These are phyloP conservation scores for Dastarcus helophoroides DNA, from an alignment of 2,888 invertebrate species.

Conservation along the genomic window DNA sequence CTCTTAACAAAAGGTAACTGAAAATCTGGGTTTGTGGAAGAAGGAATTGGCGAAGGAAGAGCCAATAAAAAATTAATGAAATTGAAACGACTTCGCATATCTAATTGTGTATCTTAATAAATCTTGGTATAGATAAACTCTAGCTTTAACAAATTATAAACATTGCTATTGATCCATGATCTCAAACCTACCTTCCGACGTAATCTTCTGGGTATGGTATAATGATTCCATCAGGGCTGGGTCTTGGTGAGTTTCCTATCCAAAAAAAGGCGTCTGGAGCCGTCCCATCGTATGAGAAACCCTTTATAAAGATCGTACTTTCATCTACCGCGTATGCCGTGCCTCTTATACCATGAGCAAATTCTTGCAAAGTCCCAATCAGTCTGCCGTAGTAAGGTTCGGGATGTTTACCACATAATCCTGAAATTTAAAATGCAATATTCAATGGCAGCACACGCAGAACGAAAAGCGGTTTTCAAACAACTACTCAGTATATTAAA, in stretches of 20 bases:
- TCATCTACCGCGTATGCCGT: conserved; percentile 82
- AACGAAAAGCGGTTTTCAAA: too few relatives aligned
- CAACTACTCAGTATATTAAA: too few relatives aligned
- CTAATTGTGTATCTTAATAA: too few relatives aligned
- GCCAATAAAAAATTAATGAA: too few relatives aligned
- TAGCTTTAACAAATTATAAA: too few relatives aligned
- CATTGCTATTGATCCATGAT: too few relatives aligned
- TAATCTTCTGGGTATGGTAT: conserved; percentile 82
- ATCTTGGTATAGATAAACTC: too few relatives aligned
- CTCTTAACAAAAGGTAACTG: too few relatives aligned
- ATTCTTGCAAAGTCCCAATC: conserved; percentile 61
- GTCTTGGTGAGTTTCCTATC: conserved; percentile 72
- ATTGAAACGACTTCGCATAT: too few relatives aligned
- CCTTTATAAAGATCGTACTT: conserved; percentile 74
- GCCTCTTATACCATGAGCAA: conserved; percentile 71
- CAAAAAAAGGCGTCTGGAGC: conserved; percentile 85
- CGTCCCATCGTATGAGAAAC: conserved; percentile 79
- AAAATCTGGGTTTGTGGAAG: too few relatives aligned
- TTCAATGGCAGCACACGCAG: too few relatives aligned
- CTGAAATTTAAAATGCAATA: conserved; percentile 18
- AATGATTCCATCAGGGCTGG: conserved; percentile 70
- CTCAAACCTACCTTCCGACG: conserved; percentile 63
- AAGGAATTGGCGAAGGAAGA: too few relatives aligned
- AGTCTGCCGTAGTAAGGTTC: conserved; percentile 67
- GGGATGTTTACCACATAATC: conserved; percentile 29